phyloP scores from a whole-genome alignment of 1,140 invertebrate genomes.

The Lasaia peninsularis region DNA sequence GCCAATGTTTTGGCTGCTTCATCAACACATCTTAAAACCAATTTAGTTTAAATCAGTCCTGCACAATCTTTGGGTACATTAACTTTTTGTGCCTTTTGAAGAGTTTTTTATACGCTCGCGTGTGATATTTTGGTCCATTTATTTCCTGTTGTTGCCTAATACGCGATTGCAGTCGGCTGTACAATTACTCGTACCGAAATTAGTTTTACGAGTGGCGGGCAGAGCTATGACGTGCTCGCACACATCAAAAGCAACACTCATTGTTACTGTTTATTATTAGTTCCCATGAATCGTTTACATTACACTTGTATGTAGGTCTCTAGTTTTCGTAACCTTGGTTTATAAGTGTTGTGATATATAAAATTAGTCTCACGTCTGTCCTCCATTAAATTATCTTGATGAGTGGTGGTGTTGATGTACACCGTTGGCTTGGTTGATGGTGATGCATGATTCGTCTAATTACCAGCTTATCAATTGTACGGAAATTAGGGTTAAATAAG shows the following conservation, averaged over 20 bases:
- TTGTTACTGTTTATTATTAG: conserved; percentile 74
- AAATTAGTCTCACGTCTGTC: background rate
- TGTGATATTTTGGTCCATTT: conserved; percentile 30
- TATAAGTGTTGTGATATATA: conserved; percentile 16
- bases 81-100: conserved; percentile 12
- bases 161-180: conserved; percentile 40
- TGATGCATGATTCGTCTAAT: too few relatives aligned
- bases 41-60: conserved; percentile 17
- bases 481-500: too few relatives aligned
- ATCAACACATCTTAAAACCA: background rate
- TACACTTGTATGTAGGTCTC: conserved; percentile 46
- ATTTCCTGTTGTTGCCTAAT: conserved; percentile 37
- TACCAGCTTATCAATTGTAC: too few relatives aligned
- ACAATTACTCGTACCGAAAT: conserved; percentile 52
- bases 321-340: conserved; percentile 58
- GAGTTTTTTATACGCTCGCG: conserved; percentile 16
- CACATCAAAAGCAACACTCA: conserved; percentile 59
- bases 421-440: too few relatives aligned
- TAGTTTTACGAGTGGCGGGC: conserved; percentile 64
- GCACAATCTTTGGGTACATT: background rate
- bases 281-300: conserved; percentile 56
- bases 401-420: too few relatives aligned
- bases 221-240: conserved; percentile 52
- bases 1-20: background rate
- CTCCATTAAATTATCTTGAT: too few relatives aligned